Evolutionary conservation across 2,113 vertebrate species (phyloP).

Genomic region (Xiphias gladius): DNA sequence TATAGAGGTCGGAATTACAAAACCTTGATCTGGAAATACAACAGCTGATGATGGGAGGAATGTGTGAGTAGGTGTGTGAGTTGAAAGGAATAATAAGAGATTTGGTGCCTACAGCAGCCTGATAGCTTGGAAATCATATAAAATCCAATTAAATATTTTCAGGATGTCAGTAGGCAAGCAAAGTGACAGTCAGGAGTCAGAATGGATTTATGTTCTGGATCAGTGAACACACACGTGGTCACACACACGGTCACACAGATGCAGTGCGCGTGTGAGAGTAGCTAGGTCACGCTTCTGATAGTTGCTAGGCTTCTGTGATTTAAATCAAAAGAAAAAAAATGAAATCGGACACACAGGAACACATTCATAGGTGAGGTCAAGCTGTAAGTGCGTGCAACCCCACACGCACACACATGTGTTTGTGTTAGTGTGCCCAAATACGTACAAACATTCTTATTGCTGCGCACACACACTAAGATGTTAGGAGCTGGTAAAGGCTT

Average conservation of each 20-base stretch:
- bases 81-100: background rate
- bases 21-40: background rate
- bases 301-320: background rate
- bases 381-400: background rate
- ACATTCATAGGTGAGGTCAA: background rate
- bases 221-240: background rate
- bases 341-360: background rate
- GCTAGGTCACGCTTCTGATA: background rate
- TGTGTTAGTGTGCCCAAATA: no score
- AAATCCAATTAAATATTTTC: background rate
- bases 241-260: background rate
- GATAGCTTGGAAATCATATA: background rate
- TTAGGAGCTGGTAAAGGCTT: conserved; percentile 36
- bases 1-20: conserved; percentile 3
- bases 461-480: background rate
- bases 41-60: background rate
- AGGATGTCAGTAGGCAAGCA: background rate
- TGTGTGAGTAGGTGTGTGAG: background rate
- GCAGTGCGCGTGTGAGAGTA: background rate
- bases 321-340: background rate
- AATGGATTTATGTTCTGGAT: background rate
- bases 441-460: background rate
- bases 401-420: conserved; percentile 5
- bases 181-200: conserved; percentile 4
- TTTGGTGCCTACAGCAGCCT: background rate